Conservation (phyloP, 2,113 vertebrate genomes). For the Rhynchomys soricoides region DNA sequence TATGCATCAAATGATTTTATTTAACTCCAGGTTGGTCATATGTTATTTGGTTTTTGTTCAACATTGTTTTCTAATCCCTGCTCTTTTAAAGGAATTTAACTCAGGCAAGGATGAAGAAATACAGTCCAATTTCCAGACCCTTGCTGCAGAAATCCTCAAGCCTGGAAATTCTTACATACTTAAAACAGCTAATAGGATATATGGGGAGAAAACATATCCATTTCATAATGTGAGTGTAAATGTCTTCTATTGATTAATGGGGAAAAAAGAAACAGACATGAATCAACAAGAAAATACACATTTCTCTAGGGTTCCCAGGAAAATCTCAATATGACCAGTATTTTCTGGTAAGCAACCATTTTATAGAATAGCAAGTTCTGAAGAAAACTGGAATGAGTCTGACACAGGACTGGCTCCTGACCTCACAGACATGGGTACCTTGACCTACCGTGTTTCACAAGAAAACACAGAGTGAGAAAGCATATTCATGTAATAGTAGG, state of each 20-base stretch:
- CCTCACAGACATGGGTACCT: neutral
- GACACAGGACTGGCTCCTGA: neutral
- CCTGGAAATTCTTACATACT: conserved; percentile 79
- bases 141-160: conserved; percentile 82
- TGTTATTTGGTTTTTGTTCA: neutral
- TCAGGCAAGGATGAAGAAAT: conserved; percentile 69
- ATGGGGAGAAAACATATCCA: conserved; percentile 79
- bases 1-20: neutral
- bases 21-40: neutral
- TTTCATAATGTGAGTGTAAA: conserved; percentile 82
- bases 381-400: neutral
- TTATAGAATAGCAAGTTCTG: neutral
- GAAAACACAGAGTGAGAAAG: neutral
- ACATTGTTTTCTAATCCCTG: neutral
- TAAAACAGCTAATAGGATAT: conserved; percentile 83
- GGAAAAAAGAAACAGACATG: neutral
- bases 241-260: neutral
- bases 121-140: conserved; percentile 76
- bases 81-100: conserved; percentile 79
- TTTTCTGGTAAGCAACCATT: neutral
- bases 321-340: neutral
- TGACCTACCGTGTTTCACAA: neutral
- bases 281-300: neutral
- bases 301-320: neutral
- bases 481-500: too few species aligned